Percentiles rank a stretch among this genome's conserved stretches.
phyloP scores from a whole-genome alignment of 2,797 vertebrate species.

The Lepus oiostolus region DNA sequence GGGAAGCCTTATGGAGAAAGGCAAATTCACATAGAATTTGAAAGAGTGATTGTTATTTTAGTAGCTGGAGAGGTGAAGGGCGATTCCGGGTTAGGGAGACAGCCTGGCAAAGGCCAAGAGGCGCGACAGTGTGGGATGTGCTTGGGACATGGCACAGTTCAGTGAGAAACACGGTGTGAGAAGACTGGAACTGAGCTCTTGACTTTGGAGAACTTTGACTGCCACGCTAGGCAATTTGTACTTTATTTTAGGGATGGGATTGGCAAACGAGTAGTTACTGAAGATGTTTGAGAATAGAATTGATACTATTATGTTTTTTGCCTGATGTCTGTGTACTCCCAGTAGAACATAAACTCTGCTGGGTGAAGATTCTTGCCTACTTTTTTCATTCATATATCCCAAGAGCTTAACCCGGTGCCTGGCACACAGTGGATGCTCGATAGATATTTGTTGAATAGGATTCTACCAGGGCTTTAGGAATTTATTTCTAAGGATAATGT shows the following conservation, averaged over 20 bases:
- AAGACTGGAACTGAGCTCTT: neutral
- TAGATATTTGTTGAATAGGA: neutral
- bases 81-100: neutral
- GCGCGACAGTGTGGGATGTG: fast-evolving
- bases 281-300: neutral
- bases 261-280: neutral
- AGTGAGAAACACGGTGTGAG: no score
- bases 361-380: neutral
- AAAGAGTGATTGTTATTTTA: constrained; percentile 3
- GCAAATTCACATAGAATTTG: constrained; percentile 15
- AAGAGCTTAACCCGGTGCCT: neutral
- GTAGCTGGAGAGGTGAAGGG: neutral
- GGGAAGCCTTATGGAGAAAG: constrained; percentile 43
- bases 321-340: neutral
- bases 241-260: neutral
- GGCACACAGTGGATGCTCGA: neutral
- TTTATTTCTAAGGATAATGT: constrained; percentile 21
- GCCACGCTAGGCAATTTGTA: neutral
- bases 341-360: fast-evolving
- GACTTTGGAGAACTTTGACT: neutral
- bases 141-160: neutral
- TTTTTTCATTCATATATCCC: neutral
- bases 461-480: neutral
- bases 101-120: neutral
- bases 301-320: neutral